Conservation (phyloP, 2,797 vertebrate species). For the Synanceia verrucosa region DNA sequence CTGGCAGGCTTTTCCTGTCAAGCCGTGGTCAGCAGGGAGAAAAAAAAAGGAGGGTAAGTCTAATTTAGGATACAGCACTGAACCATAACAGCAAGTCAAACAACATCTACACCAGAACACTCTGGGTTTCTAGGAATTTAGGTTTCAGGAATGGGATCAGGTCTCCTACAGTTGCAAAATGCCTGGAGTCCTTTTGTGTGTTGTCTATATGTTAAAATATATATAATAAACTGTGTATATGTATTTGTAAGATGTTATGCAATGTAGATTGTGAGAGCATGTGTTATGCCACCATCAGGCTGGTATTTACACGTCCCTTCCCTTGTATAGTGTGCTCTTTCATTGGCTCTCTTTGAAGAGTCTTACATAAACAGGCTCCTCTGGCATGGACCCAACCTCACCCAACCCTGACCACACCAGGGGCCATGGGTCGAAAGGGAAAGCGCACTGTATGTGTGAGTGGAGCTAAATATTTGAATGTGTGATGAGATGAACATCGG, state of each 20-base stretch:
- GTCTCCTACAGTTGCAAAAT: slow-evolving; percentile 10
- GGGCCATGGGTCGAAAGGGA: slow-evolving; percentile 55
- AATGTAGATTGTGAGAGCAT: slow-evolving; percentile 29
- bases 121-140: slow-evolving; percentile 52
- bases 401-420: slow-evolving; percentile 65
- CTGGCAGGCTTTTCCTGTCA: slow-evolving; percentile 60
- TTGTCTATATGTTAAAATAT: not conserved
- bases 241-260: slow-evolving; percentile 47
- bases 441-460: slow-evolving; percentile 20
- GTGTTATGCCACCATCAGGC: slow-evolving; percentile 71
- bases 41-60: slow-evolving; percentile 46
- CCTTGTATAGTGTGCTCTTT: slow-evolving; percentile 73
- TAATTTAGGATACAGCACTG: slow-evolving; percentile 61
- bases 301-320: slow-evolving; percentile 75
- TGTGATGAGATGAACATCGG: slow-evolving; percentile 3
- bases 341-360: slow-evolving; percentile 73
- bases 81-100: slow-evolving; percentile 67
- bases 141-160: slow-evolving; percentile 24
- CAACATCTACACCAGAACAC: slow-evolving; percentile 50
- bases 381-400: slow-evolving; percentile 58
- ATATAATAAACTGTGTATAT: slow-evolving; percentile 24
- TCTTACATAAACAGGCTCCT: slow-evolving; percentile 68
- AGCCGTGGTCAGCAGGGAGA: slow-evolving; percentile 52
- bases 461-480: slow-evolving; percentile 18
- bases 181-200: not conserved